phyloP scores from a whole-genome alignment of 2,113 vertebrate species.

The Nycticebus coucang region DNA sequence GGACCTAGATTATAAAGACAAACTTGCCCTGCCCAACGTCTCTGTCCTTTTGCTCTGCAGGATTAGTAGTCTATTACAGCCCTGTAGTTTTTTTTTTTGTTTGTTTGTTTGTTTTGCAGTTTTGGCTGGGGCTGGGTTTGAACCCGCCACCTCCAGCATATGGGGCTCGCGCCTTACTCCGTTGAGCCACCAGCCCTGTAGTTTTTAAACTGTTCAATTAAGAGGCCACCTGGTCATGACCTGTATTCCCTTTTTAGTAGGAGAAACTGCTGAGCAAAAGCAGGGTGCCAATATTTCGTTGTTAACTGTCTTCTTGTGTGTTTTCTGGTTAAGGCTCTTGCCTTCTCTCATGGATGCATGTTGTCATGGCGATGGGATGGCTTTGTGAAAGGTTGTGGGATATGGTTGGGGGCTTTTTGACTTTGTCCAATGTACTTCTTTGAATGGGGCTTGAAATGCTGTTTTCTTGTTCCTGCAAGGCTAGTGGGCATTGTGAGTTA shows the following conservation, averaged over 20 bases:
- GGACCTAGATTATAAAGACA: not conserved
- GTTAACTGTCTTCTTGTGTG: not conserved
- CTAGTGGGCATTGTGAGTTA: not conserved
- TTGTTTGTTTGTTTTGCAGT: too few relatives aligned
- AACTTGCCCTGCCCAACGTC: not conserved
- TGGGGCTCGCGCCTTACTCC: too few relatives aligned
- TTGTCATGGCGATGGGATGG: too few relatives aligned
- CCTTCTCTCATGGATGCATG: accelerated
- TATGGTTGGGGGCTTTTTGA: too few relatives aligned
- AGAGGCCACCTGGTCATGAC: not conserved
- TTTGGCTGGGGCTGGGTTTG: too few relatives aligned
- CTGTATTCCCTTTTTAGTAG: not conserved
- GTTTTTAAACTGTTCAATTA: not conserved
- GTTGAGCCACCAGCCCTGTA: not conserved
- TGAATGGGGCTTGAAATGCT: not conserved
- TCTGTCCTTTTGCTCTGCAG: not conserved
- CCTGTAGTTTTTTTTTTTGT: not conserved
- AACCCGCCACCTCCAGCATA: too few relatives aligned
- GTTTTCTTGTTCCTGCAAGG: not conserved
- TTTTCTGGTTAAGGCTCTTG: not conserved
- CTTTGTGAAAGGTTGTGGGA: not conserved
- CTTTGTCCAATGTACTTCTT: not conserved
- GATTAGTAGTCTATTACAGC: not conserved
- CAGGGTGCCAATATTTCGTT: not conserved
- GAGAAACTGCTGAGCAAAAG: not conserved